Percentiles rank a stretch among this genome's conserved stretches.
Conservation (phyloP, 2,888 invertebrate genomes). For the Molanna angustata region DNA sequence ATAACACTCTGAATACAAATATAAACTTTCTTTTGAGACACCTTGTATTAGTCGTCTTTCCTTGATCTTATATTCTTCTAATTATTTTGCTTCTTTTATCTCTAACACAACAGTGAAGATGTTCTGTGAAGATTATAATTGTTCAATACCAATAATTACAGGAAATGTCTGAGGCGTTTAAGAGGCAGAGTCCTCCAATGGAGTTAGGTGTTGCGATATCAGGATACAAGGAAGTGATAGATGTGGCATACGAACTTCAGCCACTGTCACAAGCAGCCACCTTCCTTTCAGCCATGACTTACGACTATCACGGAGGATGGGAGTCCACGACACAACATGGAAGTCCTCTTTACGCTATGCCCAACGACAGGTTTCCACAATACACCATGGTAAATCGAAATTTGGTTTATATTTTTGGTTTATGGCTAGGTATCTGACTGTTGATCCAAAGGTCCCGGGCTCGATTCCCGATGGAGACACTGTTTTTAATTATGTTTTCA, state of each 20-base stretch:
- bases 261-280: conserved; percentile 68
- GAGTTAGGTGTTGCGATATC: conserved; percentile 80
- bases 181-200: conserved; percentile 62
- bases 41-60: too few relatives aligned
- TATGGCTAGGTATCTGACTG: too few relatives aligned
- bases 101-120: too few relatives aligned
- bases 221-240: conserved; percentile 88
- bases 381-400: conserved; percentile 68
- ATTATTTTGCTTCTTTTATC: too few relatives aligned
- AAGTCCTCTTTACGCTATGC: conserved; percentile 67
- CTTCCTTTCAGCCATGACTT: conserved; percentile 83
- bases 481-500: too few relatives aligned
- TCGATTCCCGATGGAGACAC: too few relatives aligned
- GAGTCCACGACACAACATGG: conserved; percentile 77
- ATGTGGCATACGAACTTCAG: conserved; percentile 77
- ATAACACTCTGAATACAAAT: too few relatives aligned
- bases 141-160: too few relatives aligned
- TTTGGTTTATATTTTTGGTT: not conserved
- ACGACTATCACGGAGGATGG: conserved; percentile 91
- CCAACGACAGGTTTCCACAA: conserved; percentile 67
- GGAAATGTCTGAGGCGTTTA: conserved; percentile 53
- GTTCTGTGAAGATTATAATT: too few relatives aligned
- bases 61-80: too few relatives aligned
- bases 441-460: too few relatives aligned
- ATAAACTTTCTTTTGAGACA: too few relatives aligned